phyloP scores from a whole-genome alignment of 2,888 invertebrate species.

The Athetis lepigone region DNA sequence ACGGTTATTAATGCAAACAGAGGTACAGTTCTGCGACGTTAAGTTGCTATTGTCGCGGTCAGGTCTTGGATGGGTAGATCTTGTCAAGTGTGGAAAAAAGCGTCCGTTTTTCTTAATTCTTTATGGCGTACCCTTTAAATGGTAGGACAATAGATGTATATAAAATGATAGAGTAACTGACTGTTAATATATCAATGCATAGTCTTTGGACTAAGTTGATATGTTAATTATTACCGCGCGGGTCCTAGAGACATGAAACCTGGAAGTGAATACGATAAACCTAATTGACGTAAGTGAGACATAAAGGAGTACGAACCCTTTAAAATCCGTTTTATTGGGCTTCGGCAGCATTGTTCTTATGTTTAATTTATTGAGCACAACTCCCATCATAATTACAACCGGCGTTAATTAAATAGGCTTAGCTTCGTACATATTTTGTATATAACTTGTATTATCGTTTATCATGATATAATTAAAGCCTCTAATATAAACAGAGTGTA shows the following conservation, averaged over 20 bases:
- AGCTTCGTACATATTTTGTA: conserved; percentile 28
- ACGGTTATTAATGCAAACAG: conserved; percentile 65
- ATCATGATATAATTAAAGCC: conserved; percentile 30
- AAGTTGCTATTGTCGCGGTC: not conserved
- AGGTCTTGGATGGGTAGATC: not conserved
- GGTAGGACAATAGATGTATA: too few relatives aligned
- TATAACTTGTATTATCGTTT: conserved; percentile 26
- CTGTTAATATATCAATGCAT: too few relatives aligned
- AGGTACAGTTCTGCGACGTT: conserved; percentile 21
- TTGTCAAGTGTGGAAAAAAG: too few relatives aligned
- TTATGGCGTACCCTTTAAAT: too few relatives aligned
- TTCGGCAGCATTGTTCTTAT: conserved; percentile 55
- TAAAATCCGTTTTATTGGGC: conserved; percentile 48
- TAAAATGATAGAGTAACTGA: too few relatives aligned
- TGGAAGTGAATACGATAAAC: not conserved
- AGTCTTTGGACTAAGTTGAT: too few relatives aligned
- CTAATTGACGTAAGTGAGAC: not conserved
- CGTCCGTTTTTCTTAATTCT: too few relatives aligned
- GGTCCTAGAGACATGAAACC: too few relatives aligned
- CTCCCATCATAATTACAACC: conserved; percentile 58
- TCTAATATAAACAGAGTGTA: conserved; percentile 12
- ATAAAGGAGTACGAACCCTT: conserved; percentile 1
- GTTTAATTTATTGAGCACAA: conserved; percentile 56
- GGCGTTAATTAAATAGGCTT: conserved; percentile 58
- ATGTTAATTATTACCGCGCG: too few relatives aligned